Evolutionary conservation across 2,113 vertebrate species (phyloP), one percentile per base, ranked within the genome.

Genomic region (Proterorhinus semilunaris): DNA sequence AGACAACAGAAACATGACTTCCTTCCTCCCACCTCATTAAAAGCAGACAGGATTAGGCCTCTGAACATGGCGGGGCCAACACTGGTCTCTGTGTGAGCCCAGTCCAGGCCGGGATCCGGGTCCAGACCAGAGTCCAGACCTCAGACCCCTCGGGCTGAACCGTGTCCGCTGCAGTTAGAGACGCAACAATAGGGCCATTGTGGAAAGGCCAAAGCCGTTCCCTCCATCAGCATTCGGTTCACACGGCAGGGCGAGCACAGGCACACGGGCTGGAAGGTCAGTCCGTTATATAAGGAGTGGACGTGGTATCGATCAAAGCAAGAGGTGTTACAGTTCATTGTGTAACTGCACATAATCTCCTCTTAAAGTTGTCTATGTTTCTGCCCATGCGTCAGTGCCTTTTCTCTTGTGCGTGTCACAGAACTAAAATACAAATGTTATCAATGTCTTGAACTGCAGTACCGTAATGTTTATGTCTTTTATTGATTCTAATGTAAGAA

Each of bases 111-210:
- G 48, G 85, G 70, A 59, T 85, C 82, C 85, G 88, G 86, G 83
- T 88, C 82, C 88, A 82, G 83, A 78, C 75, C 89, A 83, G 86
- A 36, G 27, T 36, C 27, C 83, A 71, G 90, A 91, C 88, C 83
- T 86, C 85, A 85, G 50, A 75, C 68, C 81, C 83, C 87, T 76
- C 74, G 84, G 77, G 88, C 89, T 89, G 89, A 91, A 89, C 88
- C 89, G 88, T 90, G 91, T 91, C 90, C 88, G 81, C 90, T 86
- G 89, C 89, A 90, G 92, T 92, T 91, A 89, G 86, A 82, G 83
- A 72, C 61, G 64, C 54, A 92, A 93, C 92, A 93, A 93, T 93
- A 89, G 46, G 81, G 71, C 84, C 86, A 92, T 92, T 93, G 92
- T 93, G 84, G 84, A 57, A 59, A 67, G 76, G 83, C 80, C 76